Evolutionary conservation across 2,797 vertebrate genomes (phyloP).

Genomic region (Chromobotia macracanthus): DNA sequence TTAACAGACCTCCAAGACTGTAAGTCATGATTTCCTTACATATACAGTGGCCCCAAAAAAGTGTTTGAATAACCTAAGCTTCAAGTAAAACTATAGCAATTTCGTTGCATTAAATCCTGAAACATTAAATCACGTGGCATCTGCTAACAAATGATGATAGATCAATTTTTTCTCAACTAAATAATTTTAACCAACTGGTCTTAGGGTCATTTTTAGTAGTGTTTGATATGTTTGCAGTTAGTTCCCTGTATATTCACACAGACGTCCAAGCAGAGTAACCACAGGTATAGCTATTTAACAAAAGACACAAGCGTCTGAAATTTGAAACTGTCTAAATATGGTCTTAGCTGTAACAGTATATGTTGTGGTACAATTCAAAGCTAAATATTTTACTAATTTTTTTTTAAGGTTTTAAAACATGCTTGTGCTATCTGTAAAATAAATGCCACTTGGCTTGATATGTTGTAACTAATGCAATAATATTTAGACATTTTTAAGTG

Average conservation of each 20-base stretch:
- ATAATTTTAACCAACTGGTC: not conserved
- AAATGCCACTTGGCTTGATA: not conserved
- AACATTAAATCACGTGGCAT: not conserved
- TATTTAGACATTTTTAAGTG: not conserved
- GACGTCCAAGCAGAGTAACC: not conserved
- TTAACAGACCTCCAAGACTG: slow-evolving; percentile 29
- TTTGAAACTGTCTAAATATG: not conserved
- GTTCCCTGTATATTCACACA: not conserved
- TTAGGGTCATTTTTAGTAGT: not conserved
- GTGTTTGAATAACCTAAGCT: not conserved
- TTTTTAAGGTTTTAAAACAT: not conserved
- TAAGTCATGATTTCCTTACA: slow-evolving; percentile 8
- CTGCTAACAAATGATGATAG: not conserved
- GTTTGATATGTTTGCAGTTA: not conserved
- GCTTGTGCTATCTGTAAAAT: not conserved
- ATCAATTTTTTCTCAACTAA: not conserved
- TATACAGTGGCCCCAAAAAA: not conserved
- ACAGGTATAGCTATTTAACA: not conserved
- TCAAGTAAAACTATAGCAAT: not conserved
- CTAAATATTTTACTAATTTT: not conserved
- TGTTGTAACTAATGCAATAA: not conserved
- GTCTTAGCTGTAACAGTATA: not conserved
- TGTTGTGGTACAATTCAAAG: not conserved
- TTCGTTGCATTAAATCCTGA: not conserved
- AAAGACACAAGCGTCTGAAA: not conserved